Evolutionary conservation across 2,113 vertebrate genomes (phyloP).

Genomic region (Helogale parvula): DNA sequence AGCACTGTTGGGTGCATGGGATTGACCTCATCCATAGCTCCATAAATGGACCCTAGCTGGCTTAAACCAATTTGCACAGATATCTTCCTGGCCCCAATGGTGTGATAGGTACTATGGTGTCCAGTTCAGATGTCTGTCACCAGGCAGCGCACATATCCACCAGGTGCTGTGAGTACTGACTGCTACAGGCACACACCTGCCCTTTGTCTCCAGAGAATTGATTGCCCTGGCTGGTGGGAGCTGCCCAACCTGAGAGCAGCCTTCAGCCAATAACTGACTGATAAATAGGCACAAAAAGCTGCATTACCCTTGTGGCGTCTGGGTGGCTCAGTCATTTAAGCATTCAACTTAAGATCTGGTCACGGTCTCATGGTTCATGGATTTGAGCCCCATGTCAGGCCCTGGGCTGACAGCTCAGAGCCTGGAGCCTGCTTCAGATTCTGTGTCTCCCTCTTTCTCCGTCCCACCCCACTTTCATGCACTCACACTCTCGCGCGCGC

Average conservation of each 20-base stretch:
- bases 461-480: no score
- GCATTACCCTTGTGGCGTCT: background rate
- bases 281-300: background rate
- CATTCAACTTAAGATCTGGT: no score
- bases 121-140: background rate
- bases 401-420: no score
- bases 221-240: background rate
- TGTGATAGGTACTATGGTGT: background rate
- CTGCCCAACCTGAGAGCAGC: background rate
- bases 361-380: no score
- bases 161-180: background rate
- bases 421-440: no score
- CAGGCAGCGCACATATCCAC: background rate
- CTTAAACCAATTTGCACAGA: background rate
- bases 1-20: background rate
- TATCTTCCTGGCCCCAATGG: background rate
- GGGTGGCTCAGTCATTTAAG: no score
- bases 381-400: no score
- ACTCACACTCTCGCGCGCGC: no score
- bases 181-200: background rate
- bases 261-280: background rate
- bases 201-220: background rate
- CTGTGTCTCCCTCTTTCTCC: no score
- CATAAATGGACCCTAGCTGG: background rate
- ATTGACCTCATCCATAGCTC: background rate